Evolutionary conservation across 2,797 vertebrate species (phyloP), one percentile per base, ranked within the genome.

Genomic region (Thaleichthys pacificus): DNA sequence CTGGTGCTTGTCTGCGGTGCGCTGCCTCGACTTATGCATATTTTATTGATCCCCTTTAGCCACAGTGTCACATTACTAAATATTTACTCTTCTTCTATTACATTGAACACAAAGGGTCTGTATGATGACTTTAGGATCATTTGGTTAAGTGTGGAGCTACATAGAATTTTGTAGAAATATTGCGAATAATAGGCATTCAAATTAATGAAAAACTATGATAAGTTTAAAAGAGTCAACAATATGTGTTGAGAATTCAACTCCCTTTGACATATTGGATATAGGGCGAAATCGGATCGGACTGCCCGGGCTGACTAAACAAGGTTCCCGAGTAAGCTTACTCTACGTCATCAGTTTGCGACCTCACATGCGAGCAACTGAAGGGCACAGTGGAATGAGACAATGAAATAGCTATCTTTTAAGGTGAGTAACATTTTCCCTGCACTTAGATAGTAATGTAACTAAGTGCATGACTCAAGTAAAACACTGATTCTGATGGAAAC

Each of bases 61-160:
- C 67, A 28, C 22, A 54, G 89, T 78, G 72, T 92, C 87, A 71
- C 19, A 62, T 92, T 90, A 89, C 90, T 69, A 77, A 83, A 80
- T 72, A 87, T 79, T 75, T 74, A 69, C 77, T 22, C 71, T 79
- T 73, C 79, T 78, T 6, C 61, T 17, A 30, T 32, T 63, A 63
- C 26, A 30, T 5, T 14, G 26, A 80, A 57, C 66, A 72, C 51
- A 56, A 68, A 21, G 73, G 19, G 35, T 54, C 26, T 74, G 77
- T 80, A 11, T 26, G 9, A 12, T 22, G 58, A 26, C 58, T 61
- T 9, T 3, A 9, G 58, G 58, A 21, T 8, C 9, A 21, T n/a
- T 61, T n/a, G n/a, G 19, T n/a, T 19, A 7, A 21, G 8, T n/a
- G 58, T 61, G 58, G 24, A 22, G 42, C 11, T 3, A 47, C 42